Conservation (phyloP, 2,888 invertebrate genomes). For the Subacronicta megacephala region DNA sequence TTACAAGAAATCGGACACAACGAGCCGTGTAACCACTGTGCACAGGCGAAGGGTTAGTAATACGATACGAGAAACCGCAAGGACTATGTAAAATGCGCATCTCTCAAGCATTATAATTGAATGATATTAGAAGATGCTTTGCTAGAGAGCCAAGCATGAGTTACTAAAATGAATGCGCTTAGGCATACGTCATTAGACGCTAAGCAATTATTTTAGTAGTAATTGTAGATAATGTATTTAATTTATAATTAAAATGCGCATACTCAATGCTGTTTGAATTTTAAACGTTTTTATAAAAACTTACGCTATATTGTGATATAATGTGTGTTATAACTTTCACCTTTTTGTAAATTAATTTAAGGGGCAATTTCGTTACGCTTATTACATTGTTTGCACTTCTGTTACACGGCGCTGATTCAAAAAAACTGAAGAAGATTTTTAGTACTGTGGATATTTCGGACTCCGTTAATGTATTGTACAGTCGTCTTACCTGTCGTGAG, state of each 20-base stretch:
- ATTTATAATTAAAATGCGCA: too few species aligned
- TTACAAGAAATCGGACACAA: slow-evolving; percentile 55
- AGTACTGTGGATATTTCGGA: slow-evolving; percentile 3
- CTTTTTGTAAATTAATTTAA: too few species aligned
- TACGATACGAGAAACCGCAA: slow-evolving; percentile 51
- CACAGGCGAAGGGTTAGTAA: slow-evolving; percentile 21
- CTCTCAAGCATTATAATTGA: slow-evolving; percentile 40
- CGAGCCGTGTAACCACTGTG: slow-evolving; percentile 60
- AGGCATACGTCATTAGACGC: too few species aligned
- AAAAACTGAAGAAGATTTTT: too few species aligned
- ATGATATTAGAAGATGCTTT: slow-evolving; percentile 37
- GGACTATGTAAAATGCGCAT: slow-evolving; percentile 57
- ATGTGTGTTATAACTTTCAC: too few species aligned
- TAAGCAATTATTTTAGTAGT: too few species aligned
- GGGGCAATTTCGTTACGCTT: slow-evolving; percentile 1
- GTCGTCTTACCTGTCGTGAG: slow-evolving; percentile 15
- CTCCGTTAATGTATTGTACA: slow-evolving; percentile 34
- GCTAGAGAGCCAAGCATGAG: background rate
- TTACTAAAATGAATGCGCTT: too few species aligned
- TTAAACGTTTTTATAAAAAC: too few species aligned
- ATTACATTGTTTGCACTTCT: slow-evolving; percentile 16
- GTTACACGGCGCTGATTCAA: slow-evolving; percentile 11
- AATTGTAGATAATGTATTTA: too few species aligned
- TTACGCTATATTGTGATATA: too few species aligned
- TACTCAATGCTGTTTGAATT: too few species aligned